phyloP scores from a whole-genome alignment of 92 coral and sea anemone species.

The Zoanthus solanderi region DNA sequence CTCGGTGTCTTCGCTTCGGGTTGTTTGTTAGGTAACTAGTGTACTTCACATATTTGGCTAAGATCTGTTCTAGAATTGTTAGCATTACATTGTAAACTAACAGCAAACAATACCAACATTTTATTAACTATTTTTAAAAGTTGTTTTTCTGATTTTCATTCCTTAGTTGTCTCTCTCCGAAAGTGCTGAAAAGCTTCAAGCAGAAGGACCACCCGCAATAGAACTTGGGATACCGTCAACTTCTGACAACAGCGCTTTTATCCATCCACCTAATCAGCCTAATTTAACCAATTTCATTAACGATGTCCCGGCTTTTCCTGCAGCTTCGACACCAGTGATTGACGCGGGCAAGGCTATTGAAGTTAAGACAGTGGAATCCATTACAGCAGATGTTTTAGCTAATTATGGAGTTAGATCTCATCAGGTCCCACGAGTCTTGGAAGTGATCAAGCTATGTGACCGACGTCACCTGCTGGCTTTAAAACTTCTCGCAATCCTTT shows the following conservation, averaged over 20 bases:
- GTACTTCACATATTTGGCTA: not conserved
- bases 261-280: not conserved
- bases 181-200: conserved; percentile 49
- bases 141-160: conserved; percentile 6
- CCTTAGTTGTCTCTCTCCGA: conserved; percentile 43
- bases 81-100: not conserved
- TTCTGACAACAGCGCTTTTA: not conserved
- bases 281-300: not conserved
- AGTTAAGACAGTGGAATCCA: not conserved
- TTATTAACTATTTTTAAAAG: not conserved
- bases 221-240: not conserved
- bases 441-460: conserved; percentile 41
- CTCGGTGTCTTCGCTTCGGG: not conserved
- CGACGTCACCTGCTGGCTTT: conserved; percentile 41
- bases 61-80: not conserved
- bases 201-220: conserved; percentile 35
- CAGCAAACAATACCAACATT: not conserved
- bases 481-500: conserved; percentile 39
- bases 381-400: conserved; percentile 31
- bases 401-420: conserved; percentile 37
- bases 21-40: not conserved
- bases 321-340: not conserved
- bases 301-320: not conserved
- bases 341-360: not conserved
- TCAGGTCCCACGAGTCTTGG: conserved; percentile 23